Conservation (phyloP, 2,888 invertebrate species). For the Eilema griseolum region DNA sequence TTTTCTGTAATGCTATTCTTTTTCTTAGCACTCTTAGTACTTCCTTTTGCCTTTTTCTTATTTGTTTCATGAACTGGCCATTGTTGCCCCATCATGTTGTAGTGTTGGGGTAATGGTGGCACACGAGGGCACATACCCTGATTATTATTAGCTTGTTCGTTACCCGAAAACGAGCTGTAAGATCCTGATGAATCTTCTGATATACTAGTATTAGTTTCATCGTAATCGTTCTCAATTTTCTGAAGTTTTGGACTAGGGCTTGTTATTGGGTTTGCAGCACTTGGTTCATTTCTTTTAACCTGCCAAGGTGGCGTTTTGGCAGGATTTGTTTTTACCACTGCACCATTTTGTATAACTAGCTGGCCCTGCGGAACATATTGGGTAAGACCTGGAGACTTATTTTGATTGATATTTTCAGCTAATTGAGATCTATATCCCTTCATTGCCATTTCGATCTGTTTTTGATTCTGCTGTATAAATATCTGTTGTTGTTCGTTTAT, state of each 20-base stretch:
- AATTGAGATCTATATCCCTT: constrained; percentile 79
- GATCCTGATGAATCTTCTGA: constrained; percentile 74
- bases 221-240: constrained; percentile 76
- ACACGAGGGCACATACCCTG: constrained; percentile 89
- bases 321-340: constrained; percentile 82
- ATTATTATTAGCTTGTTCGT: constrained; percentile 70
- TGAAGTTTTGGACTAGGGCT: constrained; percentile 74
- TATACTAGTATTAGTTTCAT: constrained; percentile 71
- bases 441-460: constrained; percentile 85
- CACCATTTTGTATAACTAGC: constrained; percentile 81
- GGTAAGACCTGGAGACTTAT: constrained; percentile 66
- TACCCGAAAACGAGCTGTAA: constrained; percentile 69
- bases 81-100: constrained; percentile 80
- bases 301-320: constrained; percentile 88
- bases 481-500: constrained; percentile 87
- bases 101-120: constrained; percentile 91
- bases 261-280: constrained; percentile 62
- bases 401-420: constrained; percentile 69
- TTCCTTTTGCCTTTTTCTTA: constrained; percentile 87
- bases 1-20: constrained; percentile 70
- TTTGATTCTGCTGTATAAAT: constrained; percentile 86
- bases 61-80: constrained; percentile 74
- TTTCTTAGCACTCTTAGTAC: constrained; percentile 83
- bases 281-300: constrained; percentile 77
- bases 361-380: constrained; percentile 78